phyloP scores from a whole-genome alignment of 2,113 vertebrate species.

The Paradoxurus hermaphroditus region DNA sequence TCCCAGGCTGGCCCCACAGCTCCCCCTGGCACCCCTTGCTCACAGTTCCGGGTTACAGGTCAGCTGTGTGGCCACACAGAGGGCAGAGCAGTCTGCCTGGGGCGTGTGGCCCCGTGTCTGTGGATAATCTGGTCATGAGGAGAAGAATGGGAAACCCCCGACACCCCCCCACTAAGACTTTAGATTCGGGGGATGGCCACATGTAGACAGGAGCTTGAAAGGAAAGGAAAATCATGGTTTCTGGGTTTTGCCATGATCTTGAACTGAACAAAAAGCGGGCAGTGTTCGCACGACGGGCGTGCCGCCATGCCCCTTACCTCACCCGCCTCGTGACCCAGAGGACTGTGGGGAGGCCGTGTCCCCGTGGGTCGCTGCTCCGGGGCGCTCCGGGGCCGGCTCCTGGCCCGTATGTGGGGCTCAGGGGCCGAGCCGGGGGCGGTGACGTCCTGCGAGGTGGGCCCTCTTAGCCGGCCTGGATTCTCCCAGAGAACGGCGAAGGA shows the following conservation, averaged over 20 bases:
- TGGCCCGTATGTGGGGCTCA: accelerated
- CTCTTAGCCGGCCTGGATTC: accelerated
- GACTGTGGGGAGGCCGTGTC: neutral
- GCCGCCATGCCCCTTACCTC: accelerated
- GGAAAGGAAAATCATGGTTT: neutral
- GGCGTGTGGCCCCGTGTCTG: neutral
- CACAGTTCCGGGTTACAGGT: neutral
- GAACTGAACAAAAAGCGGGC: neutral
- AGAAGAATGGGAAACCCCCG: neutral
- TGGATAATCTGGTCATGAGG: neutral
- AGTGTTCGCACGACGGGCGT: accelerated
- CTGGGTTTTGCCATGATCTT: neutral
- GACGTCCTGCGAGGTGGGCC: accelerated
- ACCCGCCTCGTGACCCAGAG: accelerated
- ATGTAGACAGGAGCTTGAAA: accelerated
- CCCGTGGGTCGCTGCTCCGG: too few species aligned
- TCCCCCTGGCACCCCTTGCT: neutral
- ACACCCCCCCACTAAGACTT: neutral
- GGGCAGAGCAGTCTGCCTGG: neutral
- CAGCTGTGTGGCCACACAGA: neutral
- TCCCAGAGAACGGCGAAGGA: accelerated
- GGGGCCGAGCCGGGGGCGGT: neutral
- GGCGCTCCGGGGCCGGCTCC: neutral
- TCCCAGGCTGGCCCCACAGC: neutral
- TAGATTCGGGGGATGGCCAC: accelerated